phyloP scores from a whole-genome alignment of 2,888 invertebrate species.

The Lepidochitona cinerea region DNA sequence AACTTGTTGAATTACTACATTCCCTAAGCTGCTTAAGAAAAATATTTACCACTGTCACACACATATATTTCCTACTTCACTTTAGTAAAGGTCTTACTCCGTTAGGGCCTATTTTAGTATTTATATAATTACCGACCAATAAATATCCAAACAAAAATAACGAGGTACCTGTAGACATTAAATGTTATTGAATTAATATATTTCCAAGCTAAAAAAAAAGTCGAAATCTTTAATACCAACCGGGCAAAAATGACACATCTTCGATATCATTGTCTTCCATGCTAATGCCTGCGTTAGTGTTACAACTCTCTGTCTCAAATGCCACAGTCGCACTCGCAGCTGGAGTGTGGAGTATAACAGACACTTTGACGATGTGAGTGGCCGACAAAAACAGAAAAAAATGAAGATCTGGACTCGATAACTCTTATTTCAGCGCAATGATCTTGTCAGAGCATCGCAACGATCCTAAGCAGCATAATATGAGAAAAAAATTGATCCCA shows the following conservation, averaged over 20 bases:
- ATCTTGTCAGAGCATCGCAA: not conserved
- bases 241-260: conserved; percentile 60
- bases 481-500: not conserved
- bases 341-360: not conserved
- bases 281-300: conserved; percentile 8
- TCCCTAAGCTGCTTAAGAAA: no score
- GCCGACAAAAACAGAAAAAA: not conserved
- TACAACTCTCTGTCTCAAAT: not conserved
- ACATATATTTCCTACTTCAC: no score
- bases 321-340: not conserved
- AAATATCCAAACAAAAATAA: no score
- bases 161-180: no score
- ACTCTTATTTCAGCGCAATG: not conserved
- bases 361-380: not conserved
- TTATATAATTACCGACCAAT: no score
- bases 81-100: no score
- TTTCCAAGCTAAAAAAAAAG: no score
- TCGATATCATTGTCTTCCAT: conserved; percentile 59
- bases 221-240: no score
- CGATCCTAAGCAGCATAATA: not conserved
- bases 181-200: no score
- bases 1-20: no score
- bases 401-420: not conserved
- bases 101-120: no score
- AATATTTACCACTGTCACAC: no score